These are phyloP conservation scores for Epirrhoe alternata DNA, from an alignment of 2,888 invertebrate species.

Conservation along the genomic window DNA sequence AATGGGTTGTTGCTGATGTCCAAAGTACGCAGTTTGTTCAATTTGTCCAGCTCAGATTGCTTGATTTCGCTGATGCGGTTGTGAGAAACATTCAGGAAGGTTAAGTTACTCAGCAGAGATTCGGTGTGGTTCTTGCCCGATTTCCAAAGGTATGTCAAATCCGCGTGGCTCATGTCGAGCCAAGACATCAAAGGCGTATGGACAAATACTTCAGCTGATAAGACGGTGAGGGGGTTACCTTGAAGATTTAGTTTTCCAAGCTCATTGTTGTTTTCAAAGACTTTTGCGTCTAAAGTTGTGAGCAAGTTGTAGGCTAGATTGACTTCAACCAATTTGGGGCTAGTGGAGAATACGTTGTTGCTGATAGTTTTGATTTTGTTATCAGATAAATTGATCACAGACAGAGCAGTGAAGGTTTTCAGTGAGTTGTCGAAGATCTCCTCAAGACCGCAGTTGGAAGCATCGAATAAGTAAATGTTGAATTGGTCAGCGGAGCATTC, in stretches of 20 bases:
- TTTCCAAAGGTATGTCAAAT: conserved; percentile 88
- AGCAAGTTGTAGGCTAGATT: conserved; percentile 90
- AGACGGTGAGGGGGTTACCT: conserved; percentile 88
- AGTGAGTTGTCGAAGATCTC: conserved; percentile 87
- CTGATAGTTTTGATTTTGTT: conserved; percentile 87
- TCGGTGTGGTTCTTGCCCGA: conserved; percentile 76
- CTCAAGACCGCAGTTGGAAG: conserved; percentile 89
- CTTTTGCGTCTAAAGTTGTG: conserved; percentile 83
- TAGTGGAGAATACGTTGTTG: conserved; percentile 81
- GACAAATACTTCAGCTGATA: conserved; percentile 88
- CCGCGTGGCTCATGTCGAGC: conserved; percentile 89
- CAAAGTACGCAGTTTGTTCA: conserved; percentile 84
- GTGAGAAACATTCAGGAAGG: conserved; percentile 85
- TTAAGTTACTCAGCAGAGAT: conserved; percentile 82
- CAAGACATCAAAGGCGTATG: conserved; percentile 86
- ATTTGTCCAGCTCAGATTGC: conserved; percentile 84
- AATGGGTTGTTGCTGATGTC: conserved; percentile 88
- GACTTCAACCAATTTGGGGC: conserved; percentile 87
- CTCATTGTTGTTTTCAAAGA: conserved; percentile 88
- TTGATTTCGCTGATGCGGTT: conserved; percentile 86
- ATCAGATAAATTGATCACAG: conserved; percentile 87
- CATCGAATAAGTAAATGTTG: conserved; percentile 89
- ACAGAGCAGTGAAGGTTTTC: conserved; percentile 89
- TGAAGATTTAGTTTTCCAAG: conserved; percentile 88
- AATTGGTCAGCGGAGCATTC: conserved; percentile 85